Evolutionary conservation across 2,888 invertebrate species (phyloP), one percentile per base, ranked within the genome.

Genomic region (Drosophila nr. perissopoda): DNA sequence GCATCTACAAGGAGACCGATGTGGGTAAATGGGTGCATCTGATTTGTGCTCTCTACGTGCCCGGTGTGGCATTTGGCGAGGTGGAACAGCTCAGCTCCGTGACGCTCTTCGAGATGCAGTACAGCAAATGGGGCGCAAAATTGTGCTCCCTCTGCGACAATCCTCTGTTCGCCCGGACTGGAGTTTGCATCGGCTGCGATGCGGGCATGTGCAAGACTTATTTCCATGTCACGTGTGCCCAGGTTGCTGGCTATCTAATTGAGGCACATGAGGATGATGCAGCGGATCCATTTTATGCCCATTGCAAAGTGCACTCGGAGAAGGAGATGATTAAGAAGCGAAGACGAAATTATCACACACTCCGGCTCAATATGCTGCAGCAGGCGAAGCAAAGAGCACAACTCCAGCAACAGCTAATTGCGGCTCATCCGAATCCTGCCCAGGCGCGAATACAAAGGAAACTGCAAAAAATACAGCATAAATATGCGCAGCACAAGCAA

Each of bases 11-110:
- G 93, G 98, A 99, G 93, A 99, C 99, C 0, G 99, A 99, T 94
- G 97, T 98, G 58, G 98, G 99, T 10, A 97, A 98, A 93, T 99
- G 99, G 99, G 99, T 99, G 2, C 99, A 99, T 94, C 94, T 99
- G 61, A 97, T 99, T 4, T 99, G 99, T 94, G 99, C 99, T 0
- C 94, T 99, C 8, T 99, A 99, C 93, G 98, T 99, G 11, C 99
- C 98, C 21, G 99, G 99, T 18, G 98, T 99, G 36, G 98, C 98
- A 25, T 99, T 99, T 93, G 98, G 98, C 56, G 99, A 99, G 94
- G 97, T 97, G 70, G 98, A 98, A 91, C 96, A 97, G 81, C 94
- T 99, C 33, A 97, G 97, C 0, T 98, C 97, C 53, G 97, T 99
- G 25, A 99, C 99, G 0, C 94, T 99, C 70, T 99, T 99, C 93